These are phyloP conservation scores for Okamejei kenojei DNA, from an alignment of 2,797 vertebrate species.

Conservation along the genomic window DNA sequence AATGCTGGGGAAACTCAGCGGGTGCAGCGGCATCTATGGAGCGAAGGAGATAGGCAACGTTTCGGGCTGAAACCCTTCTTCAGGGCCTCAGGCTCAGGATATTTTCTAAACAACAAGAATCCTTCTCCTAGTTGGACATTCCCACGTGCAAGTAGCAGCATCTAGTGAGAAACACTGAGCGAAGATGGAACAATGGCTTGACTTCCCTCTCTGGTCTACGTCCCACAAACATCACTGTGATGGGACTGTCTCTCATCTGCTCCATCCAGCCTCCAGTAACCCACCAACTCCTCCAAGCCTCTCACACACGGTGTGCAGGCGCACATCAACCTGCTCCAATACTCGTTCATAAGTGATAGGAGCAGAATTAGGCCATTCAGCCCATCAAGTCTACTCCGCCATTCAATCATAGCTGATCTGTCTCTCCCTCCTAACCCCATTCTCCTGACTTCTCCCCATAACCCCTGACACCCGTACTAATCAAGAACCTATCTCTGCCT, in stretches of 20 bases:
- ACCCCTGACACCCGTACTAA: too few species aligned
- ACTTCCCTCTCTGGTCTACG: conserved; percentile 48
- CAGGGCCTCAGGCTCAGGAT: conserved; percentile 63
- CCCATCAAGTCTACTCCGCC: too few species aligned
- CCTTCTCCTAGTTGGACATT: conserved; percentile 32
- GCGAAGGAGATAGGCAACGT: too few species aligned
- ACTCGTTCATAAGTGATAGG: too few species aligned
- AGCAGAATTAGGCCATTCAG: too few species aligned
- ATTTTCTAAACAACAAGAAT: conserved; percentile 60
- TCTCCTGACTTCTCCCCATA: too few species aligned
- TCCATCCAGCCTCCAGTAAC: conserved; percentile 45
- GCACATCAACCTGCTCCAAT: conserved; percentile 43
- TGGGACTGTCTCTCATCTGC: conserved; percentile 50
- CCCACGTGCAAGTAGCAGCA: conserved; percentile 46
- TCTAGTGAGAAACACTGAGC: conserved; percentile 53
- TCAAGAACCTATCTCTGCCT: too few species aligned
- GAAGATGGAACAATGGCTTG: conserved; percentile 47
- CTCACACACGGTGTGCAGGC: neutral
- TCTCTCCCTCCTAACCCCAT: too few species aligned
- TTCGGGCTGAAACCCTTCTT: too few species aligned
- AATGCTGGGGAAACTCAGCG: too few species aligned
- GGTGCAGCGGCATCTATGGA: too few species aligned
- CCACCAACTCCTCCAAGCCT: conserved; percentile 44
- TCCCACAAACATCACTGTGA: conserved; percentile 40
- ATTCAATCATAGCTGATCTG: too few species aligned